Base-by-base conservation (phyloP, 2,113 vertebrate genomes). In the Ariopsis seemanni region DNA sequence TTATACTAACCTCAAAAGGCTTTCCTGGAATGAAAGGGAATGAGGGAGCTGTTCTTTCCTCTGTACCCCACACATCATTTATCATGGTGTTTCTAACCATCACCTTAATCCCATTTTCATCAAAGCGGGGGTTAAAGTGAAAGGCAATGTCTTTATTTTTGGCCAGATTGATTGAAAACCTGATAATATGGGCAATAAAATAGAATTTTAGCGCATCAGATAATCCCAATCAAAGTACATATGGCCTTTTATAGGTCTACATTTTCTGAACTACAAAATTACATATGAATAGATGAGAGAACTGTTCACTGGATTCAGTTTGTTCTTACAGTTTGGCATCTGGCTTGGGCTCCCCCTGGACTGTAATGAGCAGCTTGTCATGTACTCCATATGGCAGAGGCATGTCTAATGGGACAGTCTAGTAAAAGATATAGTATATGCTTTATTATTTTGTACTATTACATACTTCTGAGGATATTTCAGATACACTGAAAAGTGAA, bases 61-160 rank as follows among this genome's bases (percentile, higher is more conserved):
- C 92, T 20, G 1, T 8, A 17, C 92, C 92, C 92, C 92, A 93
- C 11, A 63, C 5, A 12, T 69, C 52, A 10, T 53, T 69, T 18
- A 91, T 30, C 34, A 84, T 2, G 52, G 74, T 87, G 89, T 93
- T 93, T 78, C 92, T 87, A 60, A 93, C 87, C 7, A 93, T 25
- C 27, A 63, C 82, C 62, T 86, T 77, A 57, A 27, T 86, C 20
- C 90, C 89, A 1, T 4, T 0, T 14, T 92, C 92, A 42, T 89
- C 72, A 65, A 93, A 91, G 42, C 92, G 90, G 6, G 87, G 34
- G 83, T 92, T 93, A 11, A 92, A 75, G 86, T 93, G 92, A 34
- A 93, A 77, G 8, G 89, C 90, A 48, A 93, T 72, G 80, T 93
- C 92, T 2, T 60, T 77, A 52, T 85, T 84, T 71, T 50, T 88